Evolutionary conservation across 2,113 vertebrate species (phyloP).

Genomic region (Garra rufa): DNA sequence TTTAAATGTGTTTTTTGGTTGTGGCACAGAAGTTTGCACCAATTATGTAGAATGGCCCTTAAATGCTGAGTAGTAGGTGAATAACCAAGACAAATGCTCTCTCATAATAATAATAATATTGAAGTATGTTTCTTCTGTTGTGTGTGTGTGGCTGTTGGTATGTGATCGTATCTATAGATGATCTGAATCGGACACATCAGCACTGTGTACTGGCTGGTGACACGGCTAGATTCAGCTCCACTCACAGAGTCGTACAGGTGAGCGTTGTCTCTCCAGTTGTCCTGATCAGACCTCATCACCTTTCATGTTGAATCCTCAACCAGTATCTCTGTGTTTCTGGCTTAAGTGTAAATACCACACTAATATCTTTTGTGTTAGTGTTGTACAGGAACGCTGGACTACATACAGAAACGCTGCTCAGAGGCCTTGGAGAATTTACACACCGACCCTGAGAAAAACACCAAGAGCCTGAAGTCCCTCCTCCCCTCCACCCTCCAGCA

Average conservation of each 20-base stretch:
- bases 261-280: conserved; percentile 56
- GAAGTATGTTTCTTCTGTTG: conserved; percentile 3
- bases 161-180: conserved; percentile 80
- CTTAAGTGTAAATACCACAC: neutral
- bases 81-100: neutral
- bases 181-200: conserved; percentile 92
- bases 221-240: conserved; percentile 92
- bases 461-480: conserved; percentile 80
- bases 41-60: too few species aligned
- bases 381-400: conserved; percentile 88
- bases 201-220: conserved; percentile 92
- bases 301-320: conserved; percentile 3
- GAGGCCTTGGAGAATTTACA: conserved; percentile 86
- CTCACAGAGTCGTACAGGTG: conserved; percentile 95
- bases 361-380: conserved; percentile 74
- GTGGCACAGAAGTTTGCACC: too few species aligned
- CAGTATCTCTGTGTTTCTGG: neutral
- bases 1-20: too few species aligned
- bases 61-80: too few species aligned
- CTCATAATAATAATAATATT: neutral
- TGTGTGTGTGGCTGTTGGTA: conserved; percentile 44
- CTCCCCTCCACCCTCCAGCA: conserved; percentile 80
- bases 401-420: conserved; percentile 85
- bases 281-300: conserved; percentile 12
- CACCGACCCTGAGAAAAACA: conserved; percentile 69